Percentiles rank a stretch among this genome's conserved stretches.
These are phyloP conservation scores for Petrocephalus schoutedeni DNA, from an alignment of 2,797 vertebrate species.

Conservation along the genomic window DNA sequence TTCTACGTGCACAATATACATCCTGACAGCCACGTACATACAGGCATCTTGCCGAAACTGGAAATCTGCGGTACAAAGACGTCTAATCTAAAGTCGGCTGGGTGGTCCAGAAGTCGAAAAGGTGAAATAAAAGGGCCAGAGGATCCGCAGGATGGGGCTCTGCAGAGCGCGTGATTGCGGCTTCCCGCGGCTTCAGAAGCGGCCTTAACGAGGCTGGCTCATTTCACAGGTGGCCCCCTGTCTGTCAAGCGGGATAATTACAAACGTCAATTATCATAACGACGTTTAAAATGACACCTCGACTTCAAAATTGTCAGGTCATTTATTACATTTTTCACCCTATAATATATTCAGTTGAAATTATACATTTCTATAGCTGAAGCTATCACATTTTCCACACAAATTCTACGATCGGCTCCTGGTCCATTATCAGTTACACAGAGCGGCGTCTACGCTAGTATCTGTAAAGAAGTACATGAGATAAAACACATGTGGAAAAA, in stretches of 20 bases:
- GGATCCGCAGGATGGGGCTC: not conserved
- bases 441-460: not conserved
- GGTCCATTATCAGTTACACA: not conserved
- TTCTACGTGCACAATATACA: not conserved
- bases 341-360: not conserved
- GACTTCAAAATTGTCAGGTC: not conserved
- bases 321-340: not conserved
- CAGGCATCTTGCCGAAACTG: not conserved
- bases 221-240: constrained; percentile 6
- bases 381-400: not conserved
- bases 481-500: not conserved
- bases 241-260: constrained; percentile 4
- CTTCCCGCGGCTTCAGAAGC: not conserved
- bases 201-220: not conserved
- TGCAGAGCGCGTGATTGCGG: not conserved
- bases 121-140: too few relatives aligned
- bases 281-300: not conserved
- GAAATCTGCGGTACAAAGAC: not conserved
- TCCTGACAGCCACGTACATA: not conserved
- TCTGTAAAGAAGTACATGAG: not conserved
- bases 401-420: not conserved
- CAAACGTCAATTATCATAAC: constrained; percentile 10
- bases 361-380: not conserved
- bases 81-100: not conserved
- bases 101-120: not conserved